Conservation (phyloP, 2,888 invertebrate genomes). For the Drosophila helvetica region DNA sequence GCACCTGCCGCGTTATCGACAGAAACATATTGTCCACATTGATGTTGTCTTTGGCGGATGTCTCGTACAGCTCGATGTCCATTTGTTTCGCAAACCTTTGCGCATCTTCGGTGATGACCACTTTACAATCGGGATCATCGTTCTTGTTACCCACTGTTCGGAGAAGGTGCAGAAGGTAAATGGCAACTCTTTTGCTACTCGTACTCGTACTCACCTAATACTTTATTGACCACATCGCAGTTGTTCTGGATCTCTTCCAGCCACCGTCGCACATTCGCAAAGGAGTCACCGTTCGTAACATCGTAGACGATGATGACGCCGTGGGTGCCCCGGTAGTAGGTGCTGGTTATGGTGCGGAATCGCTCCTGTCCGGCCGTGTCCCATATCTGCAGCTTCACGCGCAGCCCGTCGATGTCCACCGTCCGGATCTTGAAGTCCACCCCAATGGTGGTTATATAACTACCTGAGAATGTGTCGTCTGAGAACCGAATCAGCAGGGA, state of each 20-base stretch:
- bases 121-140: constrained; percentile 96
- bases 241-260: constrained; percentile 99
- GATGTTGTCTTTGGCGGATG: constrained; percentile 99
- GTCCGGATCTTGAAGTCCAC: constrained; percentile 99
- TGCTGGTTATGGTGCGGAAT: constrained; percentile 99
- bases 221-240: constrained; percentile 99
- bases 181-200: not conserved
- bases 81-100: constrained; percentile 98
- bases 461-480: constrained; percentile 99
- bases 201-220: constrained; percentile 89
- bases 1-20: constrained; percentile 86
- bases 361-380: constrained; percentile 99
- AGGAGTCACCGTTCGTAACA: constrained; percentile 99
- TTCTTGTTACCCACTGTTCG: constrained; percentile 96
- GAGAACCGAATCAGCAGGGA: constrained; percentile 97
- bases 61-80: constrained; percentile 98
- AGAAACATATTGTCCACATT: constrained; percentile 99
- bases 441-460: constrained; percentile 99
- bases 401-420: constrained; percentile 94
- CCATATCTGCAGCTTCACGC: constrained; percentile 98
- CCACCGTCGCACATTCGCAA: constrained; percentile 99
- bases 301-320: constrained; percentile 99
- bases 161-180: not conserved
- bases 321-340: constrained; percentile 99
- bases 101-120: constrained; percentile 98